Percentiles rank a stretch among this genome's conserved stretches.
phyloP scores from a whole-genome alignment of 2,113 vertebrate genomes.

The Vireo altiloquus region DNA sequence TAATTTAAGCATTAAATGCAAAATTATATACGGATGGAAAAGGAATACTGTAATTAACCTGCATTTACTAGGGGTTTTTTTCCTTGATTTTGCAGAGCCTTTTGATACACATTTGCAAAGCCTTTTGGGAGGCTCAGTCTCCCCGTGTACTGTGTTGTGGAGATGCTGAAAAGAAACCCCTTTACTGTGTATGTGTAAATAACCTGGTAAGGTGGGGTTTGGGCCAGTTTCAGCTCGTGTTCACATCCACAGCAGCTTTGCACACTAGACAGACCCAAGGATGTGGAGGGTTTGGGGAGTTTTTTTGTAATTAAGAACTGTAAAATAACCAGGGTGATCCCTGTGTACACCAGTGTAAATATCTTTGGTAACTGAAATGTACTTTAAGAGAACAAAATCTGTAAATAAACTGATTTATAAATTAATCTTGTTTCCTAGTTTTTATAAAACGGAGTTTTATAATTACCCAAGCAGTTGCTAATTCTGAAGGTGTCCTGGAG shows the following conservation, averaged over 20 bases:
- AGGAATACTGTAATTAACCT: conserved; percentile 76
- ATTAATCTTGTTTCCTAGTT: conserved; percentile 59
- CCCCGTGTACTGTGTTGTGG: conserved; percentile 69
- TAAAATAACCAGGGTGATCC: conserved; percentile 82
- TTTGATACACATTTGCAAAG: conserved; percentile 73
- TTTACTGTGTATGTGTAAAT: conserved; percentile 86
- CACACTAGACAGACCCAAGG: conserved; percentile 68
- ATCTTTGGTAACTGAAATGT: conserved; percentile 90
- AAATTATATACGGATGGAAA: conserved; percentile 68
- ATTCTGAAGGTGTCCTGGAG: neutral
- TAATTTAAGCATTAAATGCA: conserved; percentile 72
- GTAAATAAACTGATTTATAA: conserved; percentile 97
- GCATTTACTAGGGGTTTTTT: conserved; percentile 68
- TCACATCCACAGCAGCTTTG: conserved; percentile 70
- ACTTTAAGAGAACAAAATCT: conserved; percentile 85
- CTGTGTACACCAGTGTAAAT: conserved; percentile 90
- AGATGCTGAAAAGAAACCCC: conserved; percentile 73
- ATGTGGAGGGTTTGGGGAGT: conserved; percentile 15
- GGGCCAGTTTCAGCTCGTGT: conserved; percentile 65
- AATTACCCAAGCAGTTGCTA: neutral
- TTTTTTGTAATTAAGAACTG: conserved; percentile 78
- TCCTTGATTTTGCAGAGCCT: conserved; percentile 73
- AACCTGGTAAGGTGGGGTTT: conserved; percentile 67
- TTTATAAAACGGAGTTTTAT: neutral
- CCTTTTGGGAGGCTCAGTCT: conserved; percentile 49